Evolutionary conservation across 2,888 invertebrate genomes (phyloP), one percentile per base, ranked within the genome.

Genomic region (Habrosyne pyritoides): DNA sequence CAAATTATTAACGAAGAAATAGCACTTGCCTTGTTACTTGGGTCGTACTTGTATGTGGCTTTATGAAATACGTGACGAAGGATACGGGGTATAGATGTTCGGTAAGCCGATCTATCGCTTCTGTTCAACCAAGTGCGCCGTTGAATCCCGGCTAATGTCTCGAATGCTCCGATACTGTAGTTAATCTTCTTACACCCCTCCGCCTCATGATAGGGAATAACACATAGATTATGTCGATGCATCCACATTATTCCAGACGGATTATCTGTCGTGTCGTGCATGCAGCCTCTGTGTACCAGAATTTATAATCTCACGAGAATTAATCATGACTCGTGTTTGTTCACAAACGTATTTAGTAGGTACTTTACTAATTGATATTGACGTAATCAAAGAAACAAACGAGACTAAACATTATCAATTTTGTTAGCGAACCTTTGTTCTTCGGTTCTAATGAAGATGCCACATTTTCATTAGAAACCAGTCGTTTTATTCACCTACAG

Each of bases 161-260:
- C 59, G 61, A 73, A 71, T 67, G 71, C 68, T 63, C 60, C 66
- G 69, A 73, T 71, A 67, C 69, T 69, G 67, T 71, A 75, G 78
- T 74, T 84, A 86, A 86, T 85, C 86, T 80, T 73, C 79, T 77
- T 81, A 82, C 72, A 68, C 64, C 66, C 30, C 67, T 60, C 64
- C 65, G 74, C 66, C 77, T 76, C 66, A 60, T 66, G 66, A 77
- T 80, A 78, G 75, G 64, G 80, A 73, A 77, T 78, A 81, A 81
- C 78, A 77, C 75, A 78, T 75, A 79, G 77, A 79, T 81, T 81
- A 84, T 73, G 77, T 72, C 71, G 73, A 69, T 83, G 83, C 84
- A 83, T 79, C 79, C 74, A 77, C 77, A 80, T 81, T 80, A 81
- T 77, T 74, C 75, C 74, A 72, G 70, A 64, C 69, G 80, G 84